phyloP scores from a whole-genome alignment of 2,113 vertebrate genomes.

The Menura novaehollandiae region DNA sequence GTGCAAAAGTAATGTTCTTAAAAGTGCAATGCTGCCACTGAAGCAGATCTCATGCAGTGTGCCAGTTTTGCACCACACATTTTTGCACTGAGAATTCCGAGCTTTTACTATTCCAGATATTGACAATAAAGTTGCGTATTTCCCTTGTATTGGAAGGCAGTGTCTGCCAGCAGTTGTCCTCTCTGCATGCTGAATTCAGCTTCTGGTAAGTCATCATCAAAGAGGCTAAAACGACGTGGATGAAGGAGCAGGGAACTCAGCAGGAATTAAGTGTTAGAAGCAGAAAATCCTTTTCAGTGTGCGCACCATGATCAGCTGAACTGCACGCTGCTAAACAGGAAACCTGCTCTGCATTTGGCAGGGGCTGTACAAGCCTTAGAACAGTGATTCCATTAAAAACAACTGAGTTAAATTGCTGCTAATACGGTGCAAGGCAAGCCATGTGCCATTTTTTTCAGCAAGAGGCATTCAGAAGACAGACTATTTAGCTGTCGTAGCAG shows the following conservation, averaged over 20 bases:
- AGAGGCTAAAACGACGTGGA: neutral
- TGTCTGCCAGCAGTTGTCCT: neutral
- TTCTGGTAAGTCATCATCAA: neutral
- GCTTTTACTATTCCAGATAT: neutral
- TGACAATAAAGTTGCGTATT: neutral
- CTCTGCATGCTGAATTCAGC: neutral
- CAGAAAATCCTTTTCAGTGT: neutral
- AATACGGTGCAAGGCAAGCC: neutral
- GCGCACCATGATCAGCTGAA: neutral
- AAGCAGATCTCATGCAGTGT: neutral
- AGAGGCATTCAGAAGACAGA: neutral
- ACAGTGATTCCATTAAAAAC: neutral
- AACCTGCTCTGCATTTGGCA: neutral
- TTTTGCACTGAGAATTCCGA: neutral
- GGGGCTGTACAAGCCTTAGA: neutral
- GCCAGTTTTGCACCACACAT: neutral
- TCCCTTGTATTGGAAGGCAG: neutral
- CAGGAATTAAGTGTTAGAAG: neutral
- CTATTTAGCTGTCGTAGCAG: neutral
- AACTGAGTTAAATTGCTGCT: neutral
- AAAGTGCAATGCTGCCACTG: neutral
- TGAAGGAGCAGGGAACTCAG: neutral
- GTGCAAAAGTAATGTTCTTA: neutral
- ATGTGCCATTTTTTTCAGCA: neutral
- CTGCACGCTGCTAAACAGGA: neutral